Conservation (phyloP, 2,888 invertebrate species). For the Hymenopus coronatus region DNA sequence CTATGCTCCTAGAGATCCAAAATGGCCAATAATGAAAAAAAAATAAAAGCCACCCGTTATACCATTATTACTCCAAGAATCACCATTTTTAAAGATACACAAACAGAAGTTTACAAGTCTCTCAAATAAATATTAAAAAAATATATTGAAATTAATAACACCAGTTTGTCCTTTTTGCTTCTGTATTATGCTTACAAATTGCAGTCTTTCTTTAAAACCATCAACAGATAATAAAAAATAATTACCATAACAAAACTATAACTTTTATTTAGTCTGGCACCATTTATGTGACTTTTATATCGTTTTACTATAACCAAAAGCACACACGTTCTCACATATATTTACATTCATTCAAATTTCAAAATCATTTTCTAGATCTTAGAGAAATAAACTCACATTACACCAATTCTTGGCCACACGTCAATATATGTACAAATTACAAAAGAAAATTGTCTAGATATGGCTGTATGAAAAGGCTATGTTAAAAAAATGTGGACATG, state of each 20-base stretch:
- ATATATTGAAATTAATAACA: neutral
- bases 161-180: neutral
- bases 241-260: neutral
- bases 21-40: too few relatives aligned
- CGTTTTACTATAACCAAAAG: neutral
- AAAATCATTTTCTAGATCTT: neutral
- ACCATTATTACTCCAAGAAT: too few relatives aligned
- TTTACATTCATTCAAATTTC: neutral
- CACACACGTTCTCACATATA: neutral
- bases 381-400: neutral
- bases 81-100: neutral
- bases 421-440: neutral
- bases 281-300: neutral
- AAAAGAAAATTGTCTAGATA: neutral
- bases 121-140: neutral
- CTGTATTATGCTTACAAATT: neutral
- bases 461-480: slow-evolving; percentile 3
- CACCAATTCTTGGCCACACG: neutral
- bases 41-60: too few relatives aligned
- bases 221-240: neutral
- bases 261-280: neutral
- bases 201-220: neutral
- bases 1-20: too few relatives aligned
- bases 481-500: neutral
- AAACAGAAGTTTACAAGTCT: neutral